Evolutionary conservation across 2,888 invertebrate species (phyloP).

Genomic region (Bruchidius siliquastri): DNA sequence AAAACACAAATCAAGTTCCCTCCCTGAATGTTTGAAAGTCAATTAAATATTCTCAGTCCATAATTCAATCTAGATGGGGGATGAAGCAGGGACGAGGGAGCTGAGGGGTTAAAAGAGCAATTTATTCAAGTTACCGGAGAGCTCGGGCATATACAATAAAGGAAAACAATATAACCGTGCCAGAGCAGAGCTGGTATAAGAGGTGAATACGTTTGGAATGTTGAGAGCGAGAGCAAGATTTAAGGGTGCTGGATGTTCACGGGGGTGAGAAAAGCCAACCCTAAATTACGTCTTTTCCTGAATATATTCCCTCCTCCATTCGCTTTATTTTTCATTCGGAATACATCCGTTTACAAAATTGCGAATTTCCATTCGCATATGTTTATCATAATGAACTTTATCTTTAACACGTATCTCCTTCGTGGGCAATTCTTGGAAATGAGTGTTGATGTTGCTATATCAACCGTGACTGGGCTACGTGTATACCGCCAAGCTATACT

Average conservation of each 20-base stretch:
- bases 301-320: background rate
- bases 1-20: background rate
- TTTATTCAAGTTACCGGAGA: slow-evolving; percentile 24
- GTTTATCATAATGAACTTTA: too few species aligned
- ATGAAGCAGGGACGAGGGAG: background rate
- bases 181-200: slow-evolving; percentile 10
- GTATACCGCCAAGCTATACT: too few species aligned
- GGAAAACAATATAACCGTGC: slow-evolving; percentile 25
- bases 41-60: slow-evolving; percentile 24
- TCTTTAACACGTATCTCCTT: too few species aligned
- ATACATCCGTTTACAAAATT: background rate
- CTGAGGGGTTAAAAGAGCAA: slow-evolving; percentile 11
- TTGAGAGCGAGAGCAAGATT: slow-evolving; percentile 26
- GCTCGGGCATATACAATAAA: slow-evolving; percentile 24
- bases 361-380: background rate
- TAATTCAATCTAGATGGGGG: slow-evolving; percentile 17
- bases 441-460: too few species aligned
- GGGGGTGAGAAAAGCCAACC: slow-evolving; percentile 24
- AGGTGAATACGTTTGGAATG: slow-evolving; percentile 19
- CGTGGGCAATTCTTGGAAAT: too few species aligned
- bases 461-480: too few species aligned
- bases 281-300: slow-evolving; percentile 25
- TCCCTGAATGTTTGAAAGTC: slow-evolving; percentile 12
- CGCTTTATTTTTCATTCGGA: background rate
- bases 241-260: slow-evolving; percentile 24